Evolutionary conservation across 2,888 invertebrate species (phyloP).

Genomic region (Drosophila atroscutellata): DNA sequence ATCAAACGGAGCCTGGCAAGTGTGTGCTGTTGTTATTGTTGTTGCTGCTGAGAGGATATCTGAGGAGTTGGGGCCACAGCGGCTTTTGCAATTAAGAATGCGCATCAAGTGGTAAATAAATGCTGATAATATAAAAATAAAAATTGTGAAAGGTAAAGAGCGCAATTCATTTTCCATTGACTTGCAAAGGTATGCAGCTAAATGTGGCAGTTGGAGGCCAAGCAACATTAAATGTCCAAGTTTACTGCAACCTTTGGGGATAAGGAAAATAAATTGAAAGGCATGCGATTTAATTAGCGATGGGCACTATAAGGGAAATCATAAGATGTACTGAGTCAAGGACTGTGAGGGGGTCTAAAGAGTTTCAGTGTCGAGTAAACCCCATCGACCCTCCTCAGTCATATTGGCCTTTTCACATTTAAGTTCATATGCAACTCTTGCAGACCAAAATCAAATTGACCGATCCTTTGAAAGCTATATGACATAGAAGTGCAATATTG

Average conservation of each 20-base stretch:
- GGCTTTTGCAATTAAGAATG: constrained; percentile 56
- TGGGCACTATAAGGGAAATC: neutral
- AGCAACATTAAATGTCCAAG: neutral
- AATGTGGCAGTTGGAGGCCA: neutral
- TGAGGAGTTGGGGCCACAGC: constrained; percentile 7
- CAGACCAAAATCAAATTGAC: neutral
- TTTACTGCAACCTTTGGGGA: neutral
- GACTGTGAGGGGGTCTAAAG: neutral
- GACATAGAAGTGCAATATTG: neutral
- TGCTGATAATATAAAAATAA: constrained; percentile 26
- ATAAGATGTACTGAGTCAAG: neutral
- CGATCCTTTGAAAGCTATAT: neutral
- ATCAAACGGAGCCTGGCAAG: constrained; percentile 46
- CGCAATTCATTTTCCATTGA: constrained; percentile 19
- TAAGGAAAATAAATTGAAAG: neutral
- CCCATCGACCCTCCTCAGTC: neutral
- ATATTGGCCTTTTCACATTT: neutral
- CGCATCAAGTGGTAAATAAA: constrained; percentile 62
- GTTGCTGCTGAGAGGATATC: neutral
- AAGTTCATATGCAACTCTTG: neutral
- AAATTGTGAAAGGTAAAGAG: constrained; percentile 3
- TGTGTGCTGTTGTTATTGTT: neutral
- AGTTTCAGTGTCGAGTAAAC: neutral
- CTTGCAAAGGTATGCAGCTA: neutral
- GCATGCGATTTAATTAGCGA: neutral